Base-by-base conservation (phyloP, 2,797 vertebrate species). In the Lithobates pipiens region DNA sequence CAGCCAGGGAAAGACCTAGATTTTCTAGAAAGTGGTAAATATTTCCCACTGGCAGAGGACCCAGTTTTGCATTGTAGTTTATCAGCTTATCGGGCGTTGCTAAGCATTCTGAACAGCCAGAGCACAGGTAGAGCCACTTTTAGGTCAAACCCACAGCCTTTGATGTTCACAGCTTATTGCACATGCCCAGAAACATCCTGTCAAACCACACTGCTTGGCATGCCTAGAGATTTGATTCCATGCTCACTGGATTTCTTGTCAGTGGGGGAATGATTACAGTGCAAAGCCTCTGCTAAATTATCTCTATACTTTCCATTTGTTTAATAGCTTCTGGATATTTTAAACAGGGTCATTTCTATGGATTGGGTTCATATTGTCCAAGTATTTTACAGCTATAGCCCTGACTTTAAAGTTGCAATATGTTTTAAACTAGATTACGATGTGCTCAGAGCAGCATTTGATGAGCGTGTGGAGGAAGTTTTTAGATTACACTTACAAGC, bases 61-160 rank as follows among this genome's bases (percentile, higher is more conserved):
- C 32, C 15, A 65, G 71, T 61, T 50, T 54, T 36, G n/a, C 13
- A 85, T 68, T 87, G 89, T 81, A 75, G 42, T 39, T 88, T 88
- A 84, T 89, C 79, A 70, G 69, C 29, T 88, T 57, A 13, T n/a
- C 6, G 29, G 72, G 68, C 82, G 80, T 61, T 1, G 1, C 84
- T 61, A 86, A 91, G 57, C 23, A 76, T 90, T 75, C 88, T 88
- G 83, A 90, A 84, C 85, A 77, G 34, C 0, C 0, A 7, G 10
- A 80, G 0, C 13, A 1, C 0, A 7, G n/a, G 85, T 79, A 54
- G 79, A 88, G 80, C 79, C 86, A 92, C 39, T 85, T 88, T 68
- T 85, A 90, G 86, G 88, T 89, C 88, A 89, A 83, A 89, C 84
- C 83, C 36, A 57, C 85, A 83, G 11, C 75, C 90, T 90, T 90